A percentile compares a stretch with the other conserved stretches of the same genome.
Evolutionary conservation across 2,797 vertebrate species (phyloP).

Genomic region (Babyrousa celebensis): DNA sequence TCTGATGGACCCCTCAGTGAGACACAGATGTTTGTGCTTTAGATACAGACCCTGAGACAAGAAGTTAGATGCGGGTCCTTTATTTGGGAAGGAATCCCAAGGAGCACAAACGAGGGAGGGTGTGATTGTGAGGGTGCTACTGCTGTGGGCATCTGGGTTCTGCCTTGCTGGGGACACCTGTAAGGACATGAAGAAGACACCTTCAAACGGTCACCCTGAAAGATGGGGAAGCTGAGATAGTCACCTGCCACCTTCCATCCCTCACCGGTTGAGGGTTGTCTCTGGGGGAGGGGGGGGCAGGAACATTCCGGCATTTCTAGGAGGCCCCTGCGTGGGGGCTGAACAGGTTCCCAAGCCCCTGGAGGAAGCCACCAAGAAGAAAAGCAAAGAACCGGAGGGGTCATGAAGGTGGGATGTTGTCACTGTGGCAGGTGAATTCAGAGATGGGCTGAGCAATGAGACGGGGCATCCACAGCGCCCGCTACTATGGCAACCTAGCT

Average conservation of each 20-base stretch:
- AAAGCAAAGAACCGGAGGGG: rapidly evolving
- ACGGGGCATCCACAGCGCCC: not conserved
- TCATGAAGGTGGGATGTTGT: not conserved
- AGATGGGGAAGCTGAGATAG: not conserved
- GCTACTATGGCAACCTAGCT: not conserved
- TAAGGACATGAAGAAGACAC: not conserved
- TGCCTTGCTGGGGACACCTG: not conserved
- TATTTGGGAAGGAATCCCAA: not conserved
- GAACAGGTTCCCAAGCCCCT: not conserved
- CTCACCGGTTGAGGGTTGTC: not conserved
- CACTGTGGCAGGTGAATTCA: not conserved
- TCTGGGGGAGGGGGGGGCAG: not conserved
- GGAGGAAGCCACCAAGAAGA: not conserved
- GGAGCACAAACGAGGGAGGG: not conserved
- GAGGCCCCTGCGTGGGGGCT: not conserved
- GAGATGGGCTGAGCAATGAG: not conserved
- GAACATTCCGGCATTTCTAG: not conserved
- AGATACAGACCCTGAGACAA: not conserved
- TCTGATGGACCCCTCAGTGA: not conserved
- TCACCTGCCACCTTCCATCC: not conserved
- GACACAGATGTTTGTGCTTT: not conserved
- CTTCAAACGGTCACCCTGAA: not conserved
- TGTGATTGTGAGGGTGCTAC: rapidly evolving
- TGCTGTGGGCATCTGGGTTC: no score
- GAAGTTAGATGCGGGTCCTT: not conserved